These are phyloP conservation scores for Periophthalmus modestus DNA, from an alignment of 2,113 vertebrate species.

Conservation along the genomic window DNA sequence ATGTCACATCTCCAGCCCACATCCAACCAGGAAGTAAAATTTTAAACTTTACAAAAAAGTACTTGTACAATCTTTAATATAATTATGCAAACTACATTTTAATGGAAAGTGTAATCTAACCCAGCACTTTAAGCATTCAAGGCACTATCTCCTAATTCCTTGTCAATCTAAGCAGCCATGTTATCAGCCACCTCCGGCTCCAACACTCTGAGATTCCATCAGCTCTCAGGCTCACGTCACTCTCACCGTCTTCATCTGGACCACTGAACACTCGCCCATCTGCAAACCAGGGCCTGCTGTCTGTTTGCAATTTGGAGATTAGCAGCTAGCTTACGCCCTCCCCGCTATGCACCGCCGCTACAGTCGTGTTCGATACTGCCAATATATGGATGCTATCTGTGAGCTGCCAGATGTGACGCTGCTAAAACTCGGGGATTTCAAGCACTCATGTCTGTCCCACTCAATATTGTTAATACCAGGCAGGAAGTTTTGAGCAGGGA, in stretches of 20 bases:
- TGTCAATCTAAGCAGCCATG: constrained; percentile 21
- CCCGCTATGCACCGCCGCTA: constrained; percentile 22
- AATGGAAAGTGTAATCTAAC: not conserved
- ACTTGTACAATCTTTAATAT: not conserved
- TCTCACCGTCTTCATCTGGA: constrained; percentile 39
- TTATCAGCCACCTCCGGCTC: constrained; percentile 32
- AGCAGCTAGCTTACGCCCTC: constrained; percentile 44
- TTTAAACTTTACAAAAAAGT: no score
- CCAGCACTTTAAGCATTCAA: constrained; percentile 9
- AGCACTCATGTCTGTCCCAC: constrained; percentile 1
- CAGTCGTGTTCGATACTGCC: constrained; percentile 17
- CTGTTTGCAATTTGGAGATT: constrained; percentile 65
- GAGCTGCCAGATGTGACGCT: constrained; percentile 5
- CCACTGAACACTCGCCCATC: constrained; percentile 26
- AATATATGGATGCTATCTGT: constrained; percentile 15
- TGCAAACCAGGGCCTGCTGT: constrained; percentile 47
- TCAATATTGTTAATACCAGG: not conserved
- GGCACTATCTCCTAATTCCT: not conserved
- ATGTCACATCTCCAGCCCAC: no score
- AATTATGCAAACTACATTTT: not conserved
- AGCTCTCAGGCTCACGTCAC: constrained; percentile 27
- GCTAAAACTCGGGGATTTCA: constrained; percentile 2
- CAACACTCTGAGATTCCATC: constrained; percentile 25
- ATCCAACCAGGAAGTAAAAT: no score
- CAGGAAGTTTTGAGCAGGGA: not conserved